These are phyloP conservation scores for Globicephala melas DNA, from an alignment of 2,113 vertebrate species.

Conservation along the genomic window DNA sequence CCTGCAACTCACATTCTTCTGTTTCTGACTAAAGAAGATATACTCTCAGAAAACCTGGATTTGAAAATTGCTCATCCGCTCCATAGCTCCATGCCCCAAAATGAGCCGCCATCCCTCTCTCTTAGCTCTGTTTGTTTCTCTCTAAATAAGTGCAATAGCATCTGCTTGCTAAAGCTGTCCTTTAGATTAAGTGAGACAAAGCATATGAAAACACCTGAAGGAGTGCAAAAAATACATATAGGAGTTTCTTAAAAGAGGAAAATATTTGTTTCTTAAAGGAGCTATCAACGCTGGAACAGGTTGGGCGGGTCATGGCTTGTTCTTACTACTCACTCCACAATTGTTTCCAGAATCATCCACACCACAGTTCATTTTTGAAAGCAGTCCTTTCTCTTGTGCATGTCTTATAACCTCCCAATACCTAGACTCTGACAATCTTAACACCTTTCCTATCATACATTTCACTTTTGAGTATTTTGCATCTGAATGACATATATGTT, in stretches of 20 bases:
- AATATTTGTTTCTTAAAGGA: background rate
- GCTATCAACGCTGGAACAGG: background rate
- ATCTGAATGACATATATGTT: background rate
- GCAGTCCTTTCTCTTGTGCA: accelerated
- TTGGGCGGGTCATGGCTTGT: accelerated
- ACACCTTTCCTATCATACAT: background rate
- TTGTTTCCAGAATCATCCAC: background rate
- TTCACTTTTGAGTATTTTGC: background rate
- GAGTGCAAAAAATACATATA: background rate
- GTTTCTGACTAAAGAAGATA: background rate
- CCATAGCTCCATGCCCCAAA: accelerated
- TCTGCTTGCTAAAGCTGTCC: background rate
- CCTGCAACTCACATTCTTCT: background rate
- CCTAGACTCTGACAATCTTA: background rate
- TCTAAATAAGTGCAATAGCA: background rate
- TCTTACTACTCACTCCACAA: background rate
- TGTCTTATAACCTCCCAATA: background rate
- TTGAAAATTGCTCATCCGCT: background rate
- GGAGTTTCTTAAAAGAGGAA: background rate
- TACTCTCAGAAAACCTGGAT: background rate
- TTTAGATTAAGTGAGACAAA: background rate
- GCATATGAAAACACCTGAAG: background rate
- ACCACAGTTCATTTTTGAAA: accelerated
- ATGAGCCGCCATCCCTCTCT: background rate
- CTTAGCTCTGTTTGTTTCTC: background rate